Evolutionary conservation across 2,888 invertebrate genomes (phyloP).

Genomic region (Pantelozetes paolii): DNA sequence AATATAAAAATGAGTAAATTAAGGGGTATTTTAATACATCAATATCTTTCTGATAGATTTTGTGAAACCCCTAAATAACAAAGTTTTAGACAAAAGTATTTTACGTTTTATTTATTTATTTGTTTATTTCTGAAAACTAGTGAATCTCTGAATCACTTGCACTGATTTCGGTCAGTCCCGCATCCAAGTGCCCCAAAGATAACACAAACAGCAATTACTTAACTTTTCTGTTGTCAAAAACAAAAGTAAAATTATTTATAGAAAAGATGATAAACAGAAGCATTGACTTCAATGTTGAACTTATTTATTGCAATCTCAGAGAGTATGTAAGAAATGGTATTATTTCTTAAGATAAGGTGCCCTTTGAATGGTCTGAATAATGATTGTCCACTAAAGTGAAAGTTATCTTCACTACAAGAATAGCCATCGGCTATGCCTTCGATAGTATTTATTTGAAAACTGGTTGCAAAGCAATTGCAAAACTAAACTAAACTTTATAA

Average conservation of each 20-base stretch:
- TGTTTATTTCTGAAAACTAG: no score
- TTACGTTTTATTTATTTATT: no score
- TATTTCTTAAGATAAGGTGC: slow-evolving; percentile 3
- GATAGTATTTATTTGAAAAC: slow-evolving; percentile 13
- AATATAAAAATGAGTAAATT: no score
- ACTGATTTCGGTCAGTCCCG: neutral
- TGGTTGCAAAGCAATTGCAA: neutral
- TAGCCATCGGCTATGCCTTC: neutral
- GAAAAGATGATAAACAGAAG: slow-evolving; percentile 17
- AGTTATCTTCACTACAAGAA: slow-evolving; percentile 11
- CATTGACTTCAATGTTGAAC: neutral
- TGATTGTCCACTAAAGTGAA: slow-evolving; percentile 27
- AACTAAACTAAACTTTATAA: neutral
- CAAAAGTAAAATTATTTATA: slow-evolving; percentile 9
- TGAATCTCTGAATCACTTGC: no score
- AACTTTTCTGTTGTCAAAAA: neutral
- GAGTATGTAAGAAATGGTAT: neutral
- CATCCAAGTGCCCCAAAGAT: neutral
- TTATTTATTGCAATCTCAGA: slow-evolving; percentile 8
- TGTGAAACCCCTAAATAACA: no score
- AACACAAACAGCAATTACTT: neutral
- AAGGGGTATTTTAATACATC: no score
- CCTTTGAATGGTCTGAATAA: neutral
- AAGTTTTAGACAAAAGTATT: no score
- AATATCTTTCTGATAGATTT: no score